Percentiles rank a stretch among this genome's conserved stretches.
These are phyloP conservation scores for Arge pagana DNA, from an alignment of 2,888 invertebrate genomes.

Conservation along the genomic window DNA sequence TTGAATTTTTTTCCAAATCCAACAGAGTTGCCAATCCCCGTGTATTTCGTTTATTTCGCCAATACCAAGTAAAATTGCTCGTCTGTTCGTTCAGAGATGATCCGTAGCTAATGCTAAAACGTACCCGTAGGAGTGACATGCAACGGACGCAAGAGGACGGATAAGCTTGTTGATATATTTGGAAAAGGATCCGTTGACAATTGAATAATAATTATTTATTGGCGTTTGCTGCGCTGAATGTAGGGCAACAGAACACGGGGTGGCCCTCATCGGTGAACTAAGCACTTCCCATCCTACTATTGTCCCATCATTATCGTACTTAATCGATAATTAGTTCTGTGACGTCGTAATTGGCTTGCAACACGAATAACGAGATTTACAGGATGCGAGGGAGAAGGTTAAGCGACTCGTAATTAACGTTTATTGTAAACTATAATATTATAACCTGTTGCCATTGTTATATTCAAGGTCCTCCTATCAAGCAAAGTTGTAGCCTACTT, in stretches of 20 bases:
- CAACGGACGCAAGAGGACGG: too few relatives aligned
- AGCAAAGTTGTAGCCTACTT: conserved; percentile 1
- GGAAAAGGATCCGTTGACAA: too few relatives aligned
- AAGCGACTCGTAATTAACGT: conserved; percentile 46
- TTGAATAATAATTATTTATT: conserved; percentile 7
- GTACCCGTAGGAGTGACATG: too few relatives aligned
- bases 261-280: conserved; percentile 46
- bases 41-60: too few relatives aligned
- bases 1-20: too few relatives aligned
- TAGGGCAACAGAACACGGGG: conserved; percentile 50
- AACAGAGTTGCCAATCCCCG: too few relatives aligned
- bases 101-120: too few relatives aligned
- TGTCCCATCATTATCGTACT: conserved; percentile 54
- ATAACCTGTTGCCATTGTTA: conserved; percentile 47
- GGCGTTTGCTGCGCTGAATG: conserved; percentile 42
- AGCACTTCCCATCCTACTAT: conserved; percentile 52
- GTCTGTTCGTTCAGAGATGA: too few relatives aligned
- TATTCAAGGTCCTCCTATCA: conserved; percentile 46
- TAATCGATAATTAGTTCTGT: conserved; percentile 55
- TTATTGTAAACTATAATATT: conserved; percentile 37
- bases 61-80: too few relatives aligned
- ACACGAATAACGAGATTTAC: conserved; percentile 50
- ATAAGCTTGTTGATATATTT: too few relatives aligned
- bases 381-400: conserved; percentile 54
- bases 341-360: conserved; percentile 51